A percentile compares a stretch with the other conserved stretches of the same genome.
Evolutionary conservation across 2,797 vertebrate genomes (phyloP).

Genomic region (Remorina albescens): DNA sequence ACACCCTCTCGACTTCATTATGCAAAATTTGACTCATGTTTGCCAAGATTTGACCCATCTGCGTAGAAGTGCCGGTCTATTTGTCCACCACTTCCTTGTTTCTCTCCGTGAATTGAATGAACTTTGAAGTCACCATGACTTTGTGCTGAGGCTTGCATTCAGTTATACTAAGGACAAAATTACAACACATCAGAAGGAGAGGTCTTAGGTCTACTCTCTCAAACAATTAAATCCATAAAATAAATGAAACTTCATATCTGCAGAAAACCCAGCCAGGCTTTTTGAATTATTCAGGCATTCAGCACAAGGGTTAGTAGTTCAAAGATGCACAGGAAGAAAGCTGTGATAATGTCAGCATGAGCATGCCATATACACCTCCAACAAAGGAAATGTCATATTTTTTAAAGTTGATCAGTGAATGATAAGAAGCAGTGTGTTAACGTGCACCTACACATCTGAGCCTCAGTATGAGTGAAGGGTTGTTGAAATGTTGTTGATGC

Average conservation of each 20-base stretch:
- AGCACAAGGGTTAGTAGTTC: slow-evolving; percentile 41
- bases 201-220: slow-evolving; percentile 22
- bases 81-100: slow-evolving; percentile 2
- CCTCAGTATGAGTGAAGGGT: not conserved
- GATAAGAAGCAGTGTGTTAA: slow-evolving; percentile 30
- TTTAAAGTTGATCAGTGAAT: slow-evolving; percentile 23
- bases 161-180: not conserved
- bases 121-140: slow-evolving; percentile 12
- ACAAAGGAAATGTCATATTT: slow-evolving; percentile 1
- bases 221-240: slow-evolving; percentile 7
- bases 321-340: slow-evolving; percentile 8
- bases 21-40: slow-evolving; percentile 6
- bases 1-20: slow-evolving; percentile 19
- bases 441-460: slow-evolving; percentile 11
- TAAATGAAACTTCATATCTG: slow-evolving; percentile 6
- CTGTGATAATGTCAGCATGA: not conserved
- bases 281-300: slow-evolving; percentile 56
- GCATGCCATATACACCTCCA: slow-evolving; percentile 31
- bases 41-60: slow-evolving; percentile 17
- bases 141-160: not conserved
- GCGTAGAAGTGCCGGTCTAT: not conserved
- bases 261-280: not conserved
- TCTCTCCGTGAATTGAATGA: slow-evolving; percentile 13
- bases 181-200: slow-evolving; percentile 33
- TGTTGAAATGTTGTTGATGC: slow-evolving; percentile 4